Evolutionary conservation across 2,113 vertebrate genomes (phyloP).

Genomic region (Hucho hucho): DNA sequence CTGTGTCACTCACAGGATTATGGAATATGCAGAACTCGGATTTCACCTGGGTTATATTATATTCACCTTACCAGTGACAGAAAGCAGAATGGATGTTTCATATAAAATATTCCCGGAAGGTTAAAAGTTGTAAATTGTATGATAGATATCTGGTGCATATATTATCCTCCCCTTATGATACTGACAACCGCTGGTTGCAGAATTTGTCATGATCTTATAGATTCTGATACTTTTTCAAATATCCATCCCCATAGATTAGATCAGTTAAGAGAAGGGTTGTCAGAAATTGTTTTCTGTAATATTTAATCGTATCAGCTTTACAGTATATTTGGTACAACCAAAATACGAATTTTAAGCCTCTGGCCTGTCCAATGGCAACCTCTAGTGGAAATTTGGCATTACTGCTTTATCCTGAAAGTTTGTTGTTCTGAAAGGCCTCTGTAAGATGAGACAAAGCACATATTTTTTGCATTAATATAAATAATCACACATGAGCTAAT

Average conservation of each 20-base stretch:
- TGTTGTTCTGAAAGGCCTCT: neutral
- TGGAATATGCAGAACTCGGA: neutral
- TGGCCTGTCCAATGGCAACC: conserved; percentile 38
- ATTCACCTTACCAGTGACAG: neutral
- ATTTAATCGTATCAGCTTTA: neutral
- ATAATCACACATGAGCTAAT: neutral
- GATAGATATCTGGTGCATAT: neutral
- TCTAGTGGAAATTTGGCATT: conserved; percentile 52
- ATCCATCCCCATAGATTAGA: neutral
- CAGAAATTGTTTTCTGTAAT: neutral
- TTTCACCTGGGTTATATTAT: neutral
- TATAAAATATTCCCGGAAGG: neutral
- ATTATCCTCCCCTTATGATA: neutral
- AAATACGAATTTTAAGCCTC: neutral
- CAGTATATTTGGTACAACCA: neutral
- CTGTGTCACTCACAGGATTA: neutral
- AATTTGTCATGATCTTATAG: neutral
- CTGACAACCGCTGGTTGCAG: neutral
- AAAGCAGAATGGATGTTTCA: neutral
- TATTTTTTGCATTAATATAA: neutral
- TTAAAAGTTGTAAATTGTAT: neutral
- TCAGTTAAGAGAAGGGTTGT: neutral
- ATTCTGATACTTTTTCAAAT: neutral
- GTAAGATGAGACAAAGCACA: neutral
- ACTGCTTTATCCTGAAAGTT: conserved; percentile 11